These are phyloP conservation scores for Vanessa atalanta DNA, from an alignment of 1,140 invertebrate species.

Conservation along the genomic window DNA sequence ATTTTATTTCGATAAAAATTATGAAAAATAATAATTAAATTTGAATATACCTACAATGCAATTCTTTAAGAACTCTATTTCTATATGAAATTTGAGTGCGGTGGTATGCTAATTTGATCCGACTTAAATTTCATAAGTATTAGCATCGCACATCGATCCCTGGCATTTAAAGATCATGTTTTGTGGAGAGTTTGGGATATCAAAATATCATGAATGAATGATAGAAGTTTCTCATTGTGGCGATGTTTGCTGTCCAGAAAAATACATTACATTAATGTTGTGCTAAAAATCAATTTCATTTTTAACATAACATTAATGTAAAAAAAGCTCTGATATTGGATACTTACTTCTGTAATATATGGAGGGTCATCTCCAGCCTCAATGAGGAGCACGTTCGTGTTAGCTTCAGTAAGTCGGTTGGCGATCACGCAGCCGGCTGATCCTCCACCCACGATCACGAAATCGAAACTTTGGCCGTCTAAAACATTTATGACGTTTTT, in stretches of 20 bases:
- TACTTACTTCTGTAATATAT: slow-evolving; percentile 43
- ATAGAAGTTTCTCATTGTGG: not conserved
- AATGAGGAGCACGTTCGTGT: slow-evolving; percentile 86
- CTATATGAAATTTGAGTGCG: too few species aligned
- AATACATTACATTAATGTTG: not conserved
- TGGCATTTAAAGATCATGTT: too few species aligned
- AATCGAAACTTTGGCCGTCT: slow-evolving; percentile 83
- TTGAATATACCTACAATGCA: too few species aligned
- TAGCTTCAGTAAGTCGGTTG: slow-evolving; percentile 85
- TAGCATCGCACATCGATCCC: too few species aligned
- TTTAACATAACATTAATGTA: not conserved
- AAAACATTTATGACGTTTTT: slow-evolving; percentile 13
- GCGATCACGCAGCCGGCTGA: slow-evolving; percentile 90
- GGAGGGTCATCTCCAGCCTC: slow-evolving; percentile 85
- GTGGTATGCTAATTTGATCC: too few species aligned
- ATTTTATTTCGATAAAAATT: too few species aligned
- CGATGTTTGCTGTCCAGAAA: not conserved
- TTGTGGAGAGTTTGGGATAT: too few species aligned
- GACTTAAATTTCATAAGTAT: too few species aligned
- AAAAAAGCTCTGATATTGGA: slow-evolving; percentile 1
- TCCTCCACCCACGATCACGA: slow-evolving; percentile 89
- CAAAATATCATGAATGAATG: too few species aligned
- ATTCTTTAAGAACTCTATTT: too few species aligned
- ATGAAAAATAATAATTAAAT: too few species aligned
- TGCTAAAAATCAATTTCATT: not conserved